Percentiles rank a stretch among this genome's conserved stretches.
Evolutionary conservation across 2,888 invertebrate genomes (phyloP).

Genomic region (Lysandra coridon): DNA sequence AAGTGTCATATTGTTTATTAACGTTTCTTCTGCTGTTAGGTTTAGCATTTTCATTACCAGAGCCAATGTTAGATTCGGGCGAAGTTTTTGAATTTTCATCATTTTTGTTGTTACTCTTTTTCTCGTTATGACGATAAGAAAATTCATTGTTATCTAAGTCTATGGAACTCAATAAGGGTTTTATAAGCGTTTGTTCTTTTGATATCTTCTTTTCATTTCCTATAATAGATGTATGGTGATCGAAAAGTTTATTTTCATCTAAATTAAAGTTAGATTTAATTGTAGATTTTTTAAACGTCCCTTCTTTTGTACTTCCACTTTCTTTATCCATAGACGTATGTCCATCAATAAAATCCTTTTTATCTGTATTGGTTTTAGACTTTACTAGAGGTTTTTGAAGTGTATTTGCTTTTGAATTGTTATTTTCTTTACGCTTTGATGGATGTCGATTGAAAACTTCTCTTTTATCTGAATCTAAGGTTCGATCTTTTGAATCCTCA

Average conservation of each 20-base stretch:
- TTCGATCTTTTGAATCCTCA: not conserved
- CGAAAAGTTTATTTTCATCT: not conserved
- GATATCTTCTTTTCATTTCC: not conserved
- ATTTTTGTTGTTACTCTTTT: not conserved
- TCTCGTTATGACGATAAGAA: not conserved
- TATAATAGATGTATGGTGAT: not conserved
- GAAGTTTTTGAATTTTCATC: not conserved
- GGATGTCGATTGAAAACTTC: conserved; percentile 2
- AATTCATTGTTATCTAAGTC: not conserved
- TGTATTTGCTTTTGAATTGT: not conserved
- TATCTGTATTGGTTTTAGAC: not conserved
- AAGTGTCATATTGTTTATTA: conserved; percentile 35
- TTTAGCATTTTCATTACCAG: not conserved
- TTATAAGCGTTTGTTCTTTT: not conserved
- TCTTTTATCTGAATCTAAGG: not conserved
- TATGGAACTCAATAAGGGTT: not conserved
- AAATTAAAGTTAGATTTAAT: not conserved
- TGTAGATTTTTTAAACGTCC: not conserved
- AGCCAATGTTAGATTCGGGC: not conserved
- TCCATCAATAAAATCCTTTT: not conserved
- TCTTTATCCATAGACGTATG: not conserved
- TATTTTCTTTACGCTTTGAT: not conserved
- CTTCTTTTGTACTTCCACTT: not conserved
- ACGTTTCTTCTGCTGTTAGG: conserved; percentile 33
- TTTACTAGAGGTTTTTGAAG: not conserved